phyloP scores from a whole-genome alignment of 2,113 vertebrate genomes.

The Numenius arquata region DNA sequence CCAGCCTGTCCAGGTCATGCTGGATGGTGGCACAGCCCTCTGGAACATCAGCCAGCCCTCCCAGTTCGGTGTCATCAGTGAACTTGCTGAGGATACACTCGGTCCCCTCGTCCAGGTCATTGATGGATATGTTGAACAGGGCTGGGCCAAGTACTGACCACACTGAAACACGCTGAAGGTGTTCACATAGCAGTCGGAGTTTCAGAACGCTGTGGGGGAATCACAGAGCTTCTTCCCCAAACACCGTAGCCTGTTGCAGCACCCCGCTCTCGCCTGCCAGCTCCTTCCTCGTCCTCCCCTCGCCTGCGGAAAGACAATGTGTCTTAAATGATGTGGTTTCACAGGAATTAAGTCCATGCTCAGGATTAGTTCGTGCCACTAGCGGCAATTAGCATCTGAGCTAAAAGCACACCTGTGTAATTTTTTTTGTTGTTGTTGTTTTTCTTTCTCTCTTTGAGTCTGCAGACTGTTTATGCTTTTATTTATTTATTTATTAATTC shows the following conservation, averaged over 20 bases:
- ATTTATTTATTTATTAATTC: background rate
- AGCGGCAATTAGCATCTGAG: background rate
- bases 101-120: too few species aligned
- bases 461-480: background rate
- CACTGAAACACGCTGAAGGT: background rate
- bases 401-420: background rate
- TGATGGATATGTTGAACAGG: too few species aligned
- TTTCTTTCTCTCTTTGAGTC: background rate
- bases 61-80: too few species aligned
- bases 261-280: accelerated
- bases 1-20: too few species aligned
- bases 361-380: background rate
- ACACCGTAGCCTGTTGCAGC: background rate
- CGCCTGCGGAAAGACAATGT: background rate
- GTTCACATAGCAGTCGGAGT: background rate
- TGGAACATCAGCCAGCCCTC: too few species aligned
- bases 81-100: too few species aligned
- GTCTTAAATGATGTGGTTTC: background rate
- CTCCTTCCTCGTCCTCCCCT: background rate
- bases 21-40: too few species aligned
- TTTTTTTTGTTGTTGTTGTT: background rate
- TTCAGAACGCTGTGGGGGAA: background rate
- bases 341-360: background rate
- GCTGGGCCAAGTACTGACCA: too few species aligned
- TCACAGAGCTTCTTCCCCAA: background rate